Percentiles rank a stretch among this genome's conserved stretches.
These are phyloP conservation scores for Poliocrania exsul DNA, from an alignment of 2,797 vertebrate species.

Conservation along the genomic window DNA sequence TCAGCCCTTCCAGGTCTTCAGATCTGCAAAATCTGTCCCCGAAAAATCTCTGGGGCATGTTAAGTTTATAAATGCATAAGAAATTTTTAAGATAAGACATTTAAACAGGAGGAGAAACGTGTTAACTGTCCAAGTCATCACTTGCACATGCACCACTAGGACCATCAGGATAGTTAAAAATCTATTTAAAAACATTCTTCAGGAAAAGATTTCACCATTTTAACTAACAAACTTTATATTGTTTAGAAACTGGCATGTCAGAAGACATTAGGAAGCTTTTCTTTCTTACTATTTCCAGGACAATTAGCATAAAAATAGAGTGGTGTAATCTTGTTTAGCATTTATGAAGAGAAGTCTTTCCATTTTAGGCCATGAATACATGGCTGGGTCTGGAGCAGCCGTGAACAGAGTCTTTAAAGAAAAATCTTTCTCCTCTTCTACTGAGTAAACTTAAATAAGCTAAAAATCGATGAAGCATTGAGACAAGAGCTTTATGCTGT, in stretches of 20 bases:
- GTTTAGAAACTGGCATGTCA: not conserved
- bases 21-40: not conserved
- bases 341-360: not conserved
- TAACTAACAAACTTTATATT: not conserved
- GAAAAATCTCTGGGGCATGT: not conserved
- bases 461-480: not conserved
- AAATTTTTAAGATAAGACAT: not conserved
- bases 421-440: not conserved
- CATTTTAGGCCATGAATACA: constrained; percentile 39
- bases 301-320: constrained; percentile 31
- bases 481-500: not conserved
- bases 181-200: not conserved
- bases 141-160: not conserved
- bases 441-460: not conserved
- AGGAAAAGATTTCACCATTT: not conserved
- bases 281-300: not conserved
- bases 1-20: not conserved
- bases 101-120: not conserved
- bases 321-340: not conserved
- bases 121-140: not conserved
- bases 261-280: not conserved
- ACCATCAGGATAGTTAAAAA: not conserved
- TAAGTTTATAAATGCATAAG: not conserved
- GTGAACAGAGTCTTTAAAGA: not conserved
- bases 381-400: not conserved